Evolutionary conservation across 2,888 invertebrate genomes (phyloP), one percentile per base, ranked within the genome.

Genomic region (Apamea crenata): DNA sequence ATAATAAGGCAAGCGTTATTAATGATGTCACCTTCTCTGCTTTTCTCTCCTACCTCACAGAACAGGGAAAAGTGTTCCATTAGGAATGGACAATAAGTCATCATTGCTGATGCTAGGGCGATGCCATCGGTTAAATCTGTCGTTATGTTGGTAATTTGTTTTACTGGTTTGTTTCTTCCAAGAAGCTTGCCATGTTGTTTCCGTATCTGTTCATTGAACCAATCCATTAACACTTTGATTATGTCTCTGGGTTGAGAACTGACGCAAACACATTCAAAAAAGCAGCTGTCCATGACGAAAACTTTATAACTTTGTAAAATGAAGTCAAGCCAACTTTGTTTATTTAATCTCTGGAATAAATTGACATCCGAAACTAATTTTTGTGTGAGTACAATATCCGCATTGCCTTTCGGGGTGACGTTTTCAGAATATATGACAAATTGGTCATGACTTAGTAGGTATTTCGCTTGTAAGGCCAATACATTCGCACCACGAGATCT

Each of bases 271-370:
- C 96, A 96, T 70, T 97, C 96, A 90, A 96, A 96, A 82, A 96
- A 96, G 83, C 97, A 95, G 86, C 96, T 95, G 25, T 95, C 95
- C 89, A 97, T 93, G 12, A 97, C 93, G 68, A 97, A 97, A 40
- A 97, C 96, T 93, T 97, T 98, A 88, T 97, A 98, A 67, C 97
- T 97, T 93, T 98, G 97, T 77, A 98, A 91, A 87, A 97, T 95
- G 59, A 98, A 93, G 90, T 98, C 98, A 32, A 98, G 88, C 98
- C 98, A 98, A 82, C 96, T 95, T 91, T 96, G 97, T 89, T 96
- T 97, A 84, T 93, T 95, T 61, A 96, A 89, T 87, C 96, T 94
- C 47, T 94, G 85, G 85, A 93, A 97, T 81, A 96, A 90, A 44
- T 85, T 81, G 4, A 86, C 74, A 85, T 96, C 92, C 25, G 84